Conservation (phyloP, 2,113 vertebrate genomes). For the Myxocyprinus asiaticus region DNA sequence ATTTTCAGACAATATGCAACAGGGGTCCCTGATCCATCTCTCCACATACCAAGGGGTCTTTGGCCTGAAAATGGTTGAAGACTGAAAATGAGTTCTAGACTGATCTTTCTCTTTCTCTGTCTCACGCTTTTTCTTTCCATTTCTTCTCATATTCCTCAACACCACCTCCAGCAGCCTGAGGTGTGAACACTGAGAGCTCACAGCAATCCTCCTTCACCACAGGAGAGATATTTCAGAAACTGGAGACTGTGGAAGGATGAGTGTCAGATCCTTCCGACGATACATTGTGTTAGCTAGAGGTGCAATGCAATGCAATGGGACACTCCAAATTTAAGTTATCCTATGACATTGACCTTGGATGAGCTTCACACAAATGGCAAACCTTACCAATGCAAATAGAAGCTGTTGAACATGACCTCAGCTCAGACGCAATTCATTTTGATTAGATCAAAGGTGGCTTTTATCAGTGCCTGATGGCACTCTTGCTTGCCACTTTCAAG, state of each 20-base stretch:
- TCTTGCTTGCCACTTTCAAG: neutral
- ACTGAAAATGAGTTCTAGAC: neutral
- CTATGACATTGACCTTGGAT: conserved; percentile 26
- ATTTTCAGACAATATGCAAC: too few relatives aligned
- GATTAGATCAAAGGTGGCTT: conserved; percentile 6
- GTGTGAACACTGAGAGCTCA: conserved; percentile 37
- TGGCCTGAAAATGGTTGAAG: too few relatives aligned
- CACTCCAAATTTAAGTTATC: conserved; percentile 14
- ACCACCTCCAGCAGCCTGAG: conserved; percentile 31
- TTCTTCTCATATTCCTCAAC: conserved; percentile 31
- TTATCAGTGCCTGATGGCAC: conserved; percentile 12
- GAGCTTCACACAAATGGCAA: neutral
- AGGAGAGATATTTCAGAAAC: conserved; percentile 40
- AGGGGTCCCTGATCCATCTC: too few relatives aligned
- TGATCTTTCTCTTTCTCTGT: conserved; percentile 14
- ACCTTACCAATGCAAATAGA: too few relatives aligned
- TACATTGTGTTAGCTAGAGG: conserved; percentile 25
- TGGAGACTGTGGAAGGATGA: neutral
- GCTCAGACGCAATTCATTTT: neutral
- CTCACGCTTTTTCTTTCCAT: too few relatives aligned
- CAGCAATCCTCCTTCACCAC: conserved; percentile 39
- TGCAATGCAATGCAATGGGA: neutral
- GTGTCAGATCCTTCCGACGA: conserved; percentile 13
- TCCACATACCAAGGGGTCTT: too few relatives aligned
- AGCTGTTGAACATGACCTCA: too few relatives aligned